Evolutionary conservation across 2,888 invertebrate genomes (phyloP), one percentile per base, ranked within the genome.

Genomic region (Sturmia bella): DNA sequence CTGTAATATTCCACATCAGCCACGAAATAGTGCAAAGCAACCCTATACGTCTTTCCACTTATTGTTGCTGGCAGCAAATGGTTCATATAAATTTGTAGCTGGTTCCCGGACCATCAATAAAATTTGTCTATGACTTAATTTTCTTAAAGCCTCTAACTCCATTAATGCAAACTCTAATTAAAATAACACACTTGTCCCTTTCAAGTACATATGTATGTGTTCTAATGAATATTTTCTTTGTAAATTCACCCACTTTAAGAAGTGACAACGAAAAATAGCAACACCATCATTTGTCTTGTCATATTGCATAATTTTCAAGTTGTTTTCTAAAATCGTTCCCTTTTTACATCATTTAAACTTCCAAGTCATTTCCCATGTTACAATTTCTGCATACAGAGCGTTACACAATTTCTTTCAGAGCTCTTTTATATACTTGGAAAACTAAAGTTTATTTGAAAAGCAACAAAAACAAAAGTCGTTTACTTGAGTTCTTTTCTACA

Each of bases 361-460:
- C 70, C 82, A 82, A 82, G 61, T 74, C 69, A 78, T 82, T 78
- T 75, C 66, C 70, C 74, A 61, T 78, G 70, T 75, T 72, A 66
- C 68, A 72, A 19, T 75, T 66, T 77, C 37, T 66, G 43, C 52
- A 73, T 61, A 54, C n/a, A 59, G 27, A 78, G 41, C 13, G 21
- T 57, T 56, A 39, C 56, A 78, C 11, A 78, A 75, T 66, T 75
- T 52, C 48, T 52, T 54, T 64, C 52, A 11, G 0, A 37, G 5
- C 37, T 54, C 21, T 73, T 63, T 45, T 19, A 32, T 54, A 32
- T 61, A 57, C 63, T 75, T 80, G 56, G 39, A 72, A 80, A 80
- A 61, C 50, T 76, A 56, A 76, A 76, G 45, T 68, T 76, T 56
- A 32, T 37, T 45, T 27, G 43, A 64, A 56, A 50, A 32, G 32